Conservation (phyloP, 2,113 vertebrate genomes). For the Columba livia region DNA sequence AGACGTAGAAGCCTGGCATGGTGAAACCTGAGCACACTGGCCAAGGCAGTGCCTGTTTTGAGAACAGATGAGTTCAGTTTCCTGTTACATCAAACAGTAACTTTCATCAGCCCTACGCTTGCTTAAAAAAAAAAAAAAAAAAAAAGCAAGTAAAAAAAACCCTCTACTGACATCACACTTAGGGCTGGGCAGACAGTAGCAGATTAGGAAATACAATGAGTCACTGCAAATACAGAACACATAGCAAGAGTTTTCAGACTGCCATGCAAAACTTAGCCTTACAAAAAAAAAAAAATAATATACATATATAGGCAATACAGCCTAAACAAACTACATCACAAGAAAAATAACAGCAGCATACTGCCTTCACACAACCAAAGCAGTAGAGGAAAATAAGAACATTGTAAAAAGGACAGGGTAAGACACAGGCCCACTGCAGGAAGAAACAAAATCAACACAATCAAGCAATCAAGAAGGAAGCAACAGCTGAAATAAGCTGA, state of each 20-base stretch:
- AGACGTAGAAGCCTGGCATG: background rate
- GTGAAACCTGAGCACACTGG: background rate
- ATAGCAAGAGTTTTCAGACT: background rate
- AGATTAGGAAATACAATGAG: slow-evolving; percentile 58
- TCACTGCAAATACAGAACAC: slow-evolving; percentile 29
- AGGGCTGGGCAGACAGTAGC: slow-evolving; percentile 29
- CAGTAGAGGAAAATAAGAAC: background rate
- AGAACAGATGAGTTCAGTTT: slow-evolving; percentile 57
- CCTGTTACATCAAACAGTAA: slow-evolving; percentile 59
- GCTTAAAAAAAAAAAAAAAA: background rate
- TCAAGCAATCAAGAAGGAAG: slow-evolving; percentile 52
- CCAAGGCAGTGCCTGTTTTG: background rate
- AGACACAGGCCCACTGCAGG: background rate
- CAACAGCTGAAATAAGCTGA: slow-evolving; percentile 55
- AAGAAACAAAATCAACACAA: slow-evolving; percentile 3
- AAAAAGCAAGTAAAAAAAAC: background rate
- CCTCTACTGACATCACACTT: slow-evolving; percentile 46
- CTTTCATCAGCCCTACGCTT: slow-evolving; percentile 26
- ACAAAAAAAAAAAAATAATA: background rate
- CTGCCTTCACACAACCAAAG: background rate
- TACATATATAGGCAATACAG: background rate
- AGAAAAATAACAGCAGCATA: background rate
- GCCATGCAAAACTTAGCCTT: background rate
- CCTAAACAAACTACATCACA: background rate
- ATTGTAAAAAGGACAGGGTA: background rate